These are phyloP conservation scores for Nasonia vitripennis DNA, from an alignment of 1,140 invertebrate genomes.

Conservation along the genomic window DNA sequence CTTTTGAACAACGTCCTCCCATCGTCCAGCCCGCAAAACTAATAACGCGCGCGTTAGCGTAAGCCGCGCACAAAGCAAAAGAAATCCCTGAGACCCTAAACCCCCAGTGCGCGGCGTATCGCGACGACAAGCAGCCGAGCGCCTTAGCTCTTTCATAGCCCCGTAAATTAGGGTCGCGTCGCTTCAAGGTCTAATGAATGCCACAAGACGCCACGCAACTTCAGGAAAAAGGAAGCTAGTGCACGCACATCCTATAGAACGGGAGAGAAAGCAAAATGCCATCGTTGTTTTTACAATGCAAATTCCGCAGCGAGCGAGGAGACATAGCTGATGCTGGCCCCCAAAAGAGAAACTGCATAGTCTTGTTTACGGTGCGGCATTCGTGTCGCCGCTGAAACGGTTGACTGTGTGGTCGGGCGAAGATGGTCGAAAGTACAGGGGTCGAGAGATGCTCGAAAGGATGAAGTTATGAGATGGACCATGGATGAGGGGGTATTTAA, in stretches of 20 bases:
- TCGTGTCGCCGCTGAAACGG: background rate
- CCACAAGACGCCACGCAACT: background rate
- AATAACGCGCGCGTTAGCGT: conserved; percentile 12
- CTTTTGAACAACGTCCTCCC: too few relatives aligned
- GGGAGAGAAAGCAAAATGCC: background rate
- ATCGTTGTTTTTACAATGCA: conserved; percentile 25
- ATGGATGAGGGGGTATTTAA: background rate
- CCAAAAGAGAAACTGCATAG: background rate
- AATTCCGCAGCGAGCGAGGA: background rate
- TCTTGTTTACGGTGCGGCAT: background rate
- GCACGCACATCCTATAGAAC: background rate
- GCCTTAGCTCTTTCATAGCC: conserved; percentile 2
- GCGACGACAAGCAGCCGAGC: background rate
- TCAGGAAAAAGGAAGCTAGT: background rate
- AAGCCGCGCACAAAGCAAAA: background rate
- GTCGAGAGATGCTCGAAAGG: background rate
- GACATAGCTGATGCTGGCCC: background rate
- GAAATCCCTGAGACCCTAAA: background rate
- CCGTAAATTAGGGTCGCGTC: background rate
- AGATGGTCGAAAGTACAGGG: background rate
- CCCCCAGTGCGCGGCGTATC: too few relatives aligned
- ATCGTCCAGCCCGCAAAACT: background rate
- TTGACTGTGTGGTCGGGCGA: background rate
- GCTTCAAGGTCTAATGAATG: conserved; percentile 31
- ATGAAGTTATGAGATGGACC: background rate